Percentiles rank a stretch among this genome's conserved stretches.
phyloP scores from a whole-genome alignment of 1,140 invertebrate species.

The Drosophila nebulosa region DNA sequence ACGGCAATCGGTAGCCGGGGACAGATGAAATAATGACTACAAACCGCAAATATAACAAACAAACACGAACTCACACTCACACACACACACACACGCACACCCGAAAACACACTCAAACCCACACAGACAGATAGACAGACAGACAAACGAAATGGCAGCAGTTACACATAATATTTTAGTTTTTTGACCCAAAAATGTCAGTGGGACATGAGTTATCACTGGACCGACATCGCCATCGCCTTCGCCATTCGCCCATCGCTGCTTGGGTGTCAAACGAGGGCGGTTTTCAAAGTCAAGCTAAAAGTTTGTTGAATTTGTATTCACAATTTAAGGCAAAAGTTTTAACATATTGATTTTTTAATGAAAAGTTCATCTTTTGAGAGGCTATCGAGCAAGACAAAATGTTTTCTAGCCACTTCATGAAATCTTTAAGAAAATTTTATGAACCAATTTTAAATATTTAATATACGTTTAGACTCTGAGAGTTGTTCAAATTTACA shows the following conservation, averaged over 20 bases:
- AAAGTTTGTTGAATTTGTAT: neutral
- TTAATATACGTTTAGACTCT: no score
- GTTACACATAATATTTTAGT: conserved; percentile 74
- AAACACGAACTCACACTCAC: conserved; percentile 33
- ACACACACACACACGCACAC: conserved; percentile 10
- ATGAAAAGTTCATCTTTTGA: no score
- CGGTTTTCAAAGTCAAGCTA: neutral
- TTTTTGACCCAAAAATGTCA: conserved; percentile 80
- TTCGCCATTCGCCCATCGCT: no score
- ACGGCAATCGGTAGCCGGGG: conserved; percentile 9
- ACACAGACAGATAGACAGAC: neutral
- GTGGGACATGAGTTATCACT: conserved; percentile 77
- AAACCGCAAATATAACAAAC: conserved; percentile 54
- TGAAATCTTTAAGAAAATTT: no score
- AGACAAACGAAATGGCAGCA: conserved; percentile 32
- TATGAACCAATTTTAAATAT: no score
- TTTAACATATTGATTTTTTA: neutral
- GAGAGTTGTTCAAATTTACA: no score
- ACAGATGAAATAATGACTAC: conserved; percentile 69
- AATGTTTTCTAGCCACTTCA: no score
- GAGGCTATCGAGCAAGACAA: no score
- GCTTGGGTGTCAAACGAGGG: conserved; percentile 22
- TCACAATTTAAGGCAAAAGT: neutral
- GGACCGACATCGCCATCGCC: conserved; percentile 57
- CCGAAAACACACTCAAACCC: conserved; percentile 5